A percentile compares a stretch with the other conserved stretches of the same genome.
phyloP scores from a whole-genome alignment of 2,113 vertebrate genomes.

The Penelope pileata region DNA sequence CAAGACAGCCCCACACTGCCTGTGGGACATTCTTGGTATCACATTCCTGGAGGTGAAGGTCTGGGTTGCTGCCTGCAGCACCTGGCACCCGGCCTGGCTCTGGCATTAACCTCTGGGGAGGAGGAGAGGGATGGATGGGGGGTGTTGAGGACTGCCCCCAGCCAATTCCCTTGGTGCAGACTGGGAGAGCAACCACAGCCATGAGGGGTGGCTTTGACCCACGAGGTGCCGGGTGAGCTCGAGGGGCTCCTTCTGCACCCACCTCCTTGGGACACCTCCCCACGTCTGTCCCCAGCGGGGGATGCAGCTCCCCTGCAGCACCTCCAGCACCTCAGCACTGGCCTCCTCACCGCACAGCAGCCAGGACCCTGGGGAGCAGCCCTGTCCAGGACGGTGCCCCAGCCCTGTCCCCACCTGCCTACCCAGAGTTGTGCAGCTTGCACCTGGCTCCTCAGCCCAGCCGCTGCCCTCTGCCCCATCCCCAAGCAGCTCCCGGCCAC shows the following conservation, averaged over 20 bases:
- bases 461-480: background rate
- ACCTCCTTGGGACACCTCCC: background rate
- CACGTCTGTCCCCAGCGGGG: rapidly evolving
- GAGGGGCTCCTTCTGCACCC: background rate
- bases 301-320: background rate
- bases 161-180: background rate
- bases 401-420: background rate
- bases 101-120: background rate
- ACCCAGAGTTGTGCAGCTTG: rapidly evolving
- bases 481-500: background rate
- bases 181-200: background rate
- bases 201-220: background rate
- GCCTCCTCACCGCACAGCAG: background rate
- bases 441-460: background rate
- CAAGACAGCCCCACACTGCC: background rate
- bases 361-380: background rate
- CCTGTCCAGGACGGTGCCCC: background rate
- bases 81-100: background rate
- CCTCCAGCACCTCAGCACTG: background rate
- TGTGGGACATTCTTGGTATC: background rate
- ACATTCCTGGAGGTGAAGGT: background rate
- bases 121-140: background rate
- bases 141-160: too few relatives aligned
- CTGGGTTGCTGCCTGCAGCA: background rate
- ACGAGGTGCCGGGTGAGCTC: background rate